Evolutionary conservation across 2,797 vertebrate genomes (phyloP).

Genomic region (Phylloscopus collybita): DNA sequence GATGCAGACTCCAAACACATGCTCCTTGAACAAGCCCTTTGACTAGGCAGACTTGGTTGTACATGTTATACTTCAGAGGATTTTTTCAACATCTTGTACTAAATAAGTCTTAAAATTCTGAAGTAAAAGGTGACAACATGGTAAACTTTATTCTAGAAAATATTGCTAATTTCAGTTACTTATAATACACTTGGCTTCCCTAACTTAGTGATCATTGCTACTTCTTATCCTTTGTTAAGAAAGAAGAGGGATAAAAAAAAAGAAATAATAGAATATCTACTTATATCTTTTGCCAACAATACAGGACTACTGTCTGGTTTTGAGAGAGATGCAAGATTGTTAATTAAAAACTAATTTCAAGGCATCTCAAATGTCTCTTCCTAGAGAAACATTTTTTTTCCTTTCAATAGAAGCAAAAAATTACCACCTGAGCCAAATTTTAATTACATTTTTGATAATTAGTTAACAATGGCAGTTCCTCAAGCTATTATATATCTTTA

Average conservation of each 20-base stretch:
- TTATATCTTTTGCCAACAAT: background rate
- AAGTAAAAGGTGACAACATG: background rate
- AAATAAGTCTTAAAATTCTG: background rate
- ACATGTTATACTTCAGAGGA: background rate
- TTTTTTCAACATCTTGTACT: background rate
- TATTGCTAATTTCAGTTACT: background rate
- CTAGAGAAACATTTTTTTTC: background rate
- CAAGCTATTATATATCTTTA: background rate
- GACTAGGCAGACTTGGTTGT: background rate
- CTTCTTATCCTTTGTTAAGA: background rate
- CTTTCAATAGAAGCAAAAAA: background rate
- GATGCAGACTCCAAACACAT: background rate
- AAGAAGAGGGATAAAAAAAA: background rate
- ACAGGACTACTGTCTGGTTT: background rate
- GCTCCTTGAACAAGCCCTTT: background rate
- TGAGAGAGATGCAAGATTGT: background rate
- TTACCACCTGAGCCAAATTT: background rate
- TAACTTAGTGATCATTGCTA: background rate
- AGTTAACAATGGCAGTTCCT: background rate
- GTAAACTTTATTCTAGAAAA: background rate
- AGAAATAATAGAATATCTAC: background rate
- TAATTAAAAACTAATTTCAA: slow-evolving; percentile 14
- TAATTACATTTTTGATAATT: background rate
- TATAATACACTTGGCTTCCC: background rate
- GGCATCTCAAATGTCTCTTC: background rate